phyloP scores from a whole-genome alignment of 2,797 vertebrate species.

The Varecia variegata region DNA sequence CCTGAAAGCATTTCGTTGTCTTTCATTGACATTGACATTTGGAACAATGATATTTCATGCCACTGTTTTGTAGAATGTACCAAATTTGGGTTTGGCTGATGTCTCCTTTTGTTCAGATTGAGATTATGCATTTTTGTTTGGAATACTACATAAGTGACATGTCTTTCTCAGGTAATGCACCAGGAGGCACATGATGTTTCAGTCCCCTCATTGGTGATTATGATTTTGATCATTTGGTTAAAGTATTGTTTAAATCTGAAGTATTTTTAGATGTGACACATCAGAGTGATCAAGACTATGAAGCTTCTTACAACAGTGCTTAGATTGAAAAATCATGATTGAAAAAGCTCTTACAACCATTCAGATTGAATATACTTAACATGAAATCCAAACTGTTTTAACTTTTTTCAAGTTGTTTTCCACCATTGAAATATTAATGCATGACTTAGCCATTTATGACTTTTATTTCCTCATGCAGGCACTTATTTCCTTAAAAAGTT shows the following conservation, averaged over 20 bases:
- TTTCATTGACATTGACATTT: conserved; percentile 30
- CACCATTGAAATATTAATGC: conserved; percentile 17
- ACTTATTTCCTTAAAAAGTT: neutral
- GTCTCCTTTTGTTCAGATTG: conserved; percentile 2
- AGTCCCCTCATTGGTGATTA: neutral
- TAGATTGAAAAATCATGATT: conserved; percentile 38
- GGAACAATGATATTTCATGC: conserved; percentile 26
- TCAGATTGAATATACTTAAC: neutral
- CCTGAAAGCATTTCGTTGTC: conserved; percentile 13
- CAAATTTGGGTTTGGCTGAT: conserved; percentile 35
- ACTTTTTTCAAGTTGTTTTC: conserved; percentile 31
- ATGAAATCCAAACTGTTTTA: neutral
- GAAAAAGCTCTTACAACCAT: conserved; percentile 23
- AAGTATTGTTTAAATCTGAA: conserved; percentile 1
- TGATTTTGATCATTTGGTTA: conserved; percentile 39
- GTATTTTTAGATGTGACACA: conserved; percentile 49
- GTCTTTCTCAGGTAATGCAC: neutral
- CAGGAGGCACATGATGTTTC: neutral
- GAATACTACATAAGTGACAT: neutral
- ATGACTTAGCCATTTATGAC: neutral
- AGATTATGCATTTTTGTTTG: conserved; percentile 5
- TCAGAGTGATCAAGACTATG: neutral
- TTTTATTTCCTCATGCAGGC: conserved; percentile 4
- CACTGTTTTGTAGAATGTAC: conserved; percentile 15
- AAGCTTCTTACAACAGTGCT: conserved; percentile 24